Conservation (phyloP, 2,797 vertebrate species). For the Scolopax rusticola region DNA sequence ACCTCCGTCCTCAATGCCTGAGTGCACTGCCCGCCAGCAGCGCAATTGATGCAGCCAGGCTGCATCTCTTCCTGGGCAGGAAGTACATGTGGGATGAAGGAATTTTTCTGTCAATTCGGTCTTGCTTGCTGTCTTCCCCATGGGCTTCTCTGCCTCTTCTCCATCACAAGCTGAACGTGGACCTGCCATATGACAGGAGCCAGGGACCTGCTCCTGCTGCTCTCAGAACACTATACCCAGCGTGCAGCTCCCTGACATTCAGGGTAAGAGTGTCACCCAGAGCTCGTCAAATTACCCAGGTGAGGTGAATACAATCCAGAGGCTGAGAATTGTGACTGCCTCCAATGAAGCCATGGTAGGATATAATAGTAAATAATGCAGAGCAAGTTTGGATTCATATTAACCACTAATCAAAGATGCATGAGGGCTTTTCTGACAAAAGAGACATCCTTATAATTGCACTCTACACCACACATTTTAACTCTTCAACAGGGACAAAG, state of each 20-base stretch:
- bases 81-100: not conserved
- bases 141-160: not conserved
- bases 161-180: not conserved
- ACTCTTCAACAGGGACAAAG: not conserved
- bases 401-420: slow-evolving; percentile 4
- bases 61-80: not conserved
- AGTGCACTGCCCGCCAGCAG: not conserved
- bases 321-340: not conserved
- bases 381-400: not conserved
- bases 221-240: not conserved
- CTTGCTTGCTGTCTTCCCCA: not conserved
- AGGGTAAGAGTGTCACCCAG: not conserved
- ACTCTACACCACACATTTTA: not conserved
- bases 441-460: not conserved
- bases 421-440: not conserved
- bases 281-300: not conserved
- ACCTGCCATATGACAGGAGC: not conserved
- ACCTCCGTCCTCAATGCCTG: not conserved
- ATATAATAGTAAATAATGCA: not conserved
- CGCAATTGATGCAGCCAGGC: not conserved
- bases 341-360: not conserved
- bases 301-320: not conserved
- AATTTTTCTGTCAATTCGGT: not conserved
- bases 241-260: fast-evolving
- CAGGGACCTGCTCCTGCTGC: not conserved